These are phyloP conservation scores for Doryteuthis pealeii DNA, from an alignment of 1,140 invertebrate species.

Conservation along the genomic window DNA sequence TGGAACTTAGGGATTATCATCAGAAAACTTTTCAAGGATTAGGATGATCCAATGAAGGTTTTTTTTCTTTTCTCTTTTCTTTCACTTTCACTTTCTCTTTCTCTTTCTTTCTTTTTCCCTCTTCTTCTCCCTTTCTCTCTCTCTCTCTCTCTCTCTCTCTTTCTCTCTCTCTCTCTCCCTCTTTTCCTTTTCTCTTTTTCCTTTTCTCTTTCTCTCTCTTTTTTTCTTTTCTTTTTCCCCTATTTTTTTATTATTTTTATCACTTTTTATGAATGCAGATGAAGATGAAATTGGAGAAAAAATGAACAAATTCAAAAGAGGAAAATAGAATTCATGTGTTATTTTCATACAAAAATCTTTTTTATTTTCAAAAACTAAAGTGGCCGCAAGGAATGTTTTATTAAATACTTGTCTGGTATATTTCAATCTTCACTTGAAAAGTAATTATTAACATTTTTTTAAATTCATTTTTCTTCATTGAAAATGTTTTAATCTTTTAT, in stretches of 20 bases:
- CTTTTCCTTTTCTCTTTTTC: not conserved
- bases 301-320: not conserved
- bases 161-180: not conserved
- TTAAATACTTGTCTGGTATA: not conserved
- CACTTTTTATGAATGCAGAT: not conserved
- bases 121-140: not conserved
- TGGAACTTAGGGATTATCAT: too few relatives aligned
- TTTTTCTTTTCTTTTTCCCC: not conserved
- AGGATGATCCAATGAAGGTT: too few relatives aligned
- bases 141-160: constrained; percentile 7
- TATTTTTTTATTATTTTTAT: not conserved
- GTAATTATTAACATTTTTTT: too few relatives aligned
- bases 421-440: too few relatives aligned
- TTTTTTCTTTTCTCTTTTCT: too few relatives aligned
- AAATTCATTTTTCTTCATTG: too few relatives aligned
- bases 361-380: not conserved
- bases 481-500: too few relatives aligned
- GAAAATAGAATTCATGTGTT: not conserved
- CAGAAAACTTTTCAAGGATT: too few relatives aligned
- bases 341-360: not conserved
- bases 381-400: not conserved
- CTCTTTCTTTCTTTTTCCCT: not conserved
- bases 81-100: not conserved
- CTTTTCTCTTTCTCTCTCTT: not conserved
- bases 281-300: too few relatives aligned